Percentiles rank a stretch among this genome's conserved stretches.
Conservation (phyloP, 2,888 invertebrate species). For the Plebejus argus region DNA sequence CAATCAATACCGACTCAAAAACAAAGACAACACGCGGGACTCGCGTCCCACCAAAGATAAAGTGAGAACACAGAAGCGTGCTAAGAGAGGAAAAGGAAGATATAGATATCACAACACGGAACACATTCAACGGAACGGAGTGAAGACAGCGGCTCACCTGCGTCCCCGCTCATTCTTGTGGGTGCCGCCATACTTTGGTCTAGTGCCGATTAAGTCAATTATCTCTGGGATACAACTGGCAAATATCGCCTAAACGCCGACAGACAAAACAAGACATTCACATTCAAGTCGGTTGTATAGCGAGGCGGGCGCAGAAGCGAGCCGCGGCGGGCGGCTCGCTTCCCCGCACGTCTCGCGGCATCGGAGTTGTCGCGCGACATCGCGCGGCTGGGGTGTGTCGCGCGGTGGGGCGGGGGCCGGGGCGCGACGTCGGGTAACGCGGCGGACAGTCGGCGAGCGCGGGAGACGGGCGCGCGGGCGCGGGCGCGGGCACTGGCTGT, state of each 20-base stretch:
- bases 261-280: conserved; percentile 83
- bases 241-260: conserved; percentile 97
- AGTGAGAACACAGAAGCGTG: conserved; percentile 83
- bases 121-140: conserved; percentile 82
- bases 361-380: conserved; percentile 41
- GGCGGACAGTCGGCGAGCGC: conserved; percentile 42
- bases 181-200: conserved; percentile 99
- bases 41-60: conserved; percentile 77
- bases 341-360: conserved; percentile 42
- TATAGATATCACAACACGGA: conserved; percentile 80
- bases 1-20: conserved; percentile 77
- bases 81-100: conserved; percentile 81
- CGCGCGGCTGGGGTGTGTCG: conserved; percentile 39
- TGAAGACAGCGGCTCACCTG: conserved; percentile 93
- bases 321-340: conserved; percentile 50
- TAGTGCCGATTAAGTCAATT: conserved; percentile 99
- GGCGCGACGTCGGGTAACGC: conserved; percentile 44
- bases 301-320: conserved; percentile 52
- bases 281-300: conserved; percentile 70
- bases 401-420: conserved; percentile 42
- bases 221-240: conserved; percentile 99
- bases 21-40: conserved; percentile 77
- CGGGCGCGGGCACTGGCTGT: conserved; percentile 70
- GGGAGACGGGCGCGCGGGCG: conserved; percentile 43
- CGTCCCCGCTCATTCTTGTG: conserved; percentile 99